Percentiles rank a stretch among this genome's conserved stretches.
Evolutionary conservation across 2,797 vertebrate genomes (phyloP).

Genomic region (Aldrovandia affinis): DNA sequence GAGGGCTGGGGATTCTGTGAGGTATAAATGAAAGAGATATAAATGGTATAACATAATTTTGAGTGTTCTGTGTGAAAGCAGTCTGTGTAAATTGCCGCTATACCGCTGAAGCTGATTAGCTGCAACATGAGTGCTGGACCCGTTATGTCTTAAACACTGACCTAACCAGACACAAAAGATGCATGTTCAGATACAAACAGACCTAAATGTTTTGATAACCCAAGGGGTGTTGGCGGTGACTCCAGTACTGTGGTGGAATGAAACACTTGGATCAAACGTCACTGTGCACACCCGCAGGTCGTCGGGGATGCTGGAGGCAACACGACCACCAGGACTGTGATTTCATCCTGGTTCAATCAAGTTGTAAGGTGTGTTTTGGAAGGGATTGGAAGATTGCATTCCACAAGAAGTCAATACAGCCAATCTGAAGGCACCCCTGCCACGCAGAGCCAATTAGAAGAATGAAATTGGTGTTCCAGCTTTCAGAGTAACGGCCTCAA

Average conservation of each 20-base stretch:
- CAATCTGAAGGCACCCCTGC: background rate
- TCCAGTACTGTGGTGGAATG: background rate
- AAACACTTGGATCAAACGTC: background rate
- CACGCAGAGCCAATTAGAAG: background rate
- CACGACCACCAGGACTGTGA: background rate
- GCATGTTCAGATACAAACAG: background rate
- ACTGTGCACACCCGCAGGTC: background rate
- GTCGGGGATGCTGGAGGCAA: background rate
- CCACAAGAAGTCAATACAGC: conserved; percentile 4
- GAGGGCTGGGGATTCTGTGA: background rate
- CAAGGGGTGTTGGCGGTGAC: background rate
- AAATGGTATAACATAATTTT: background rate
- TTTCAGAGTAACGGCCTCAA: background rate
- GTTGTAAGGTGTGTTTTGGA: background rate
- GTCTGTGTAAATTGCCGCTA: background rate
- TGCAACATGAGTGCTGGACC: background rate
- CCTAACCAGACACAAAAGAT: no score
- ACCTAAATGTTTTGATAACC: background rate
- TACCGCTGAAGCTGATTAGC: background rate
- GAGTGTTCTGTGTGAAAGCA: background rate
- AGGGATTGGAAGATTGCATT: conserved; percentile 1
- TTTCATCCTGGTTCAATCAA: conserved; percentile 15
- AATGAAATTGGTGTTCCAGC: background rate
- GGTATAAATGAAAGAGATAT: background rate
- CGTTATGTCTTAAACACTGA: no score